Conservation (phyloP, 2,888 invertebrate species). For the Orgyia antiqua region DNA sequence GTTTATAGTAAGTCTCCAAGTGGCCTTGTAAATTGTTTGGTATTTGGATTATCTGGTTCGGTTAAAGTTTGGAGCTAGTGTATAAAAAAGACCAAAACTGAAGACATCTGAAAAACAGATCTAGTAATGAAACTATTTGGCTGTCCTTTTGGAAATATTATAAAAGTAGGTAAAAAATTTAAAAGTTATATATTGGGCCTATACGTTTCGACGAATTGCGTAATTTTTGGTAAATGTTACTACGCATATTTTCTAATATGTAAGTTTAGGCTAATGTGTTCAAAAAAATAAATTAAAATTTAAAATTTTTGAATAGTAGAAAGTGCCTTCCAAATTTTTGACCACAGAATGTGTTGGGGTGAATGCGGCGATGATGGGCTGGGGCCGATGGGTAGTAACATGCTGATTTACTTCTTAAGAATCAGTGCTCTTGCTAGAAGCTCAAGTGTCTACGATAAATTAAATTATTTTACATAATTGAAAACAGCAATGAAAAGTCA, state of each 20-base stretch:
- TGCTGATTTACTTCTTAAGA: neutral
- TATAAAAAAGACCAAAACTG: conserved; percentile 69
- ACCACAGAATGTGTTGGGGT: conserved; percentile 80
- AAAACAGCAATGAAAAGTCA: too few relatives aligned
- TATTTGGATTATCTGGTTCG: conserved; percentile 67
- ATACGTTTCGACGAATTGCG: conserved; percentile 74
- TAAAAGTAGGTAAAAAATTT: conserved; percentile 58
- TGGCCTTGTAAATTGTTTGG: conserved; percentile 76
- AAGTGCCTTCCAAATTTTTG: conserved; percentile 88
- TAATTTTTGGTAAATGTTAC: conserved; percentile 76
- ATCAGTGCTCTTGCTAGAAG: too few relatives aligned
- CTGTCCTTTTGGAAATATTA: conserved; percentile 75
- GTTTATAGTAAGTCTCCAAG: conserved; percentile 73
- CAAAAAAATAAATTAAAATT: conserved; percentile 78
- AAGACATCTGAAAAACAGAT: conserved; percentile 63
- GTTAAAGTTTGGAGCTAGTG: conserved; percentile 73
- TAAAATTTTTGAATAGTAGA: conserved; percentile 81
- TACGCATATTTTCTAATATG: conserved; percentile 78
- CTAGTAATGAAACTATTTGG: conserved; percentile 73
- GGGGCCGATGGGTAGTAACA: conserved; percentile 33
- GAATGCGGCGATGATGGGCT: conserved; percentile 71
- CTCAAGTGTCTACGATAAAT: too few relatives aligned
- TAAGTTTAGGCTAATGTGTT: conserved; percentile 86
- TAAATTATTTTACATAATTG: too few relatives aligned
- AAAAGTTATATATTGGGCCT: conserved; percentile 68